Evolutionary conservation across 2,888 invertebrate species (phyloP).

Genomic region (Thereva nobilitata): DNA sequence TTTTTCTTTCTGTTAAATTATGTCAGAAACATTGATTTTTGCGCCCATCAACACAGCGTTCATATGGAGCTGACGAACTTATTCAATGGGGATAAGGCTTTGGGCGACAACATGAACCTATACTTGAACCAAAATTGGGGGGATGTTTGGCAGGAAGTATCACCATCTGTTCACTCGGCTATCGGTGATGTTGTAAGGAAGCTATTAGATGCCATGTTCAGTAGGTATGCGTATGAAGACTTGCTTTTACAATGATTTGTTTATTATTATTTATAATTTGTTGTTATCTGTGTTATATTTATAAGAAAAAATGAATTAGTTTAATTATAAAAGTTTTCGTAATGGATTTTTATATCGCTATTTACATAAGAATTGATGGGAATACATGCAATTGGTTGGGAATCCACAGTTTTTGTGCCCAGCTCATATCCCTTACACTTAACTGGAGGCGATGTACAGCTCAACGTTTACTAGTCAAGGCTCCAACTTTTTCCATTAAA

Average conservation of each 20-base stretch:
- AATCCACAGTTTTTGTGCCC: too few species aligned
- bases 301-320: too few species aligned
- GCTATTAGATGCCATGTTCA: conserved; percentile 15
- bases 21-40: neutral
- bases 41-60: conserved; percentile 8
- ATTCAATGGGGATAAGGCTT: conserved; percentile 62
- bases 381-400: too few species aligned
- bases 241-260: conserved; percentile 14
- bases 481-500: too few species aligned
- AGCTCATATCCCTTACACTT: too few species aligned
- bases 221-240: conserved; percentile 18
- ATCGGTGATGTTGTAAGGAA: conserved; percentile 16
- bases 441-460: too few species aligned
- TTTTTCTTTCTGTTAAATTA: neutral
- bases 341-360: too few species aligned
- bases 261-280: neutral
- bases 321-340: too few species aligned
- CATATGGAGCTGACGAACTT: conserved; percentile 62
- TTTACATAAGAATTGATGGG: too few species aligned
- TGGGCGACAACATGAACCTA: conserved; percentile 64
- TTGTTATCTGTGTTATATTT: too few species aligned
- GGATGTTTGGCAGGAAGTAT: conserved; percentile 59
- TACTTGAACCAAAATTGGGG: conserved; percentile 66
- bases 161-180: conserved; percentile 28
- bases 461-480: too few species aligned